phyloP scores from a whole-genome alignment of 1,140 invertebrate genomes.

The Ceratosolen solmsi region DNA sequence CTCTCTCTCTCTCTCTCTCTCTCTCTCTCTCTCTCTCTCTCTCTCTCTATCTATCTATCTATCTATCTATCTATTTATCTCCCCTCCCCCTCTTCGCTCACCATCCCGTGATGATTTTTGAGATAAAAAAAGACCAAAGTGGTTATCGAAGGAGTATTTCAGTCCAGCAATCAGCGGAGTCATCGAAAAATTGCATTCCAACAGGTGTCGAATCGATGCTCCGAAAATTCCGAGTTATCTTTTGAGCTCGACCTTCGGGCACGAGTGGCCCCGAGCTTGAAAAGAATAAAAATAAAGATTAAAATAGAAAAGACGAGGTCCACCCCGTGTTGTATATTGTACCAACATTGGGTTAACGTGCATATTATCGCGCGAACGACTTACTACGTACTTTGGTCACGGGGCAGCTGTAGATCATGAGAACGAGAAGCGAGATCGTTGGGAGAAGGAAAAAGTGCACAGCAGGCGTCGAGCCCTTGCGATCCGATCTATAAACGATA shows the following conservation, averaged over 20 bases:
- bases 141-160: not conserved
- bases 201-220: constrained; percentile 44
- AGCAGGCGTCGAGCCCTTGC: not conserved
- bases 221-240: constrained; percentile 27
- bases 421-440: not conserved
- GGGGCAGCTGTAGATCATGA: not conserved
- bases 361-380: constrained; percentile 27
- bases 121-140: too few species aligned
- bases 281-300: not conserved
- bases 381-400: constrained; percentile 21
- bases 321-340: too few species aligned
- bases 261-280: not conserved
- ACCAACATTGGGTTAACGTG: not conserved
- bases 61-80: too few species aligned
- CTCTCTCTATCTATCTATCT: too few species aligned
- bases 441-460: not conserved
- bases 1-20: too few species aligned
- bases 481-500: constrained; percentile 17
- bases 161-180: not conserved
- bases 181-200: constrained; percentile 39
- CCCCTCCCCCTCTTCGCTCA: too few species aligned
- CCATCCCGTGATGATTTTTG: too few species aligned
- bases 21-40: too few species aligned
- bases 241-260: not conserved
- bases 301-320: constrained; percentile 14